A percentile compares a stretch with the other conserved stretches of the same genome.
Conservation (phyloP, 2,113 vertebrate genomes). For the Phyllostomus discolor region DNA sequence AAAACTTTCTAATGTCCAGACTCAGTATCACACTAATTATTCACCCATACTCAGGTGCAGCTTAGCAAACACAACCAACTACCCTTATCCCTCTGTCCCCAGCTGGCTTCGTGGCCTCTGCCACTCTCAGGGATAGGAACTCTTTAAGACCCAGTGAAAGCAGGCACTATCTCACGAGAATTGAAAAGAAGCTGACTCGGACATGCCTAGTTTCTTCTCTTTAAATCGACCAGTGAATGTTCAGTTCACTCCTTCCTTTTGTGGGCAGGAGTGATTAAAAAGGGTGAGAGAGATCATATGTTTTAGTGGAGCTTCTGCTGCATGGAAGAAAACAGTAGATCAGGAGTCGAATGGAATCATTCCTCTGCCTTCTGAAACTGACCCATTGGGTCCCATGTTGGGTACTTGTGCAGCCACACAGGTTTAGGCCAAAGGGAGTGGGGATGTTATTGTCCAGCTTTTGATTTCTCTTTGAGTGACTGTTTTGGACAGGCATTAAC, state of each 20-base stretch:
- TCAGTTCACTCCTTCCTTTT: background rate
- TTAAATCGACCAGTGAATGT: background rate
- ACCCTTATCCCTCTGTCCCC: rapidly evolving
- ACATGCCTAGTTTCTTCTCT: background rate
- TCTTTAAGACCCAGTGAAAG: background rate
- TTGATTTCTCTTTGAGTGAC: background rate
- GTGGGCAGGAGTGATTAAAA: background rate
- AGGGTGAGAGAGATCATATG: background rate
- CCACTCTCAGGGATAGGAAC: too few species aligned
- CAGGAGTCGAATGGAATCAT: background rate
- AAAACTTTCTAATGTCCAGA: background rate
- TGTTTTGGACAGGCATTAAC: background rate
- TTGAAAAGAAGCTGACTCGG: background rate
- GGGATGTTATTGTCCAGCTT: background rate
- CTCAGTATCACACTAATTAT: background rate
- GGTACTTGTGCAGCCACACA: background rate
- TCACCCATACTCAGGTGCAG: background rate
- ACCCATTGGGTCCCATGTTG: too few species aligned
- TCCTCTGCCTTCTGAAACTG: background rate
- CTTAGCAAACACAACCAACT: rapidly evolving
- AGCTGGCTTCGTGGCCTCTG: background rate
- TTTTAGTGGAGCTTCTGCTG: background rate
- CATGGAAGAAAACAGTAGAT: background rate
- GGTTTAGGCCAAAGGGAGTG: background rate
- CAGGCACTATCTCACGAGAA: background rate